Base-by-base conservation (phyloP, 2,797 vertebrate genomes). In the Tympanoctomys barrerae region DNA sequence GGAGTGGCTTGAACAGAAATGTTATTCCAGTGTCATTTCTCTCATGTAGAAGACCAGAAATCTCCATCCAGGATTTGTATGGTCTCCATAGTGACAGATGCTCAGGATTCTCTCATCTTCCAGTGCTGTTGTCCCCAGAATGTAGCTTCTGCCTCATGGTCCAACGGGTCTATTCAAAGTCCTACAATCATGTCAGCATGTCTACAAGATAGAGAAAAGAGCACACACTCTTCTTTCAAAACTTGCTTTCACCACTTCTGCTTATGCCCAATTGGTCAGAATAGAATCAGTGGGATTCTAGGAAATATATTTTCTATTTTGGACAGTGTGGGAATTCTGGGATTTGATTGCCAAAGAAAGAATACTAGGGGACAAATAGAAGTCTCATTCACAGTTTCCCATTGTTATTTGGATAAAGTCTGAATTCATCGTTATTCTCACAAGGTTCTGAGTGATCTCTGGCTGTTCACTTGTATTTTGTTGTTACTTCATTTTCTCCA, bases 251-350 rank as follows among this genome's bases (percentile, higher is more conserved):
- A 18, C 31, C 1, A 4, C 22, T 94, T 78, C 22, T 61, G 21
- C 26, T 84, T 91, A 9, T 1, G 83, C 13, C 31, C 85, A 61
- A n/a, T 64, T 61, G 77, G 42, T 54, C 39, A 93, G 82, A 82
- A 88, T 6, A 73, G 80, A 71, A 54, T 85, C 73, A 21, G 42
- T 12, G n/a, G n/a, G 85, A 92, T 54, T 81, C 71, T 93, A 57
- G 89, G 62, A 90, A 86, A 77, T 94, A 46, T 70, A 78, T 66
- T 91, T 89, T 95, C 33, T 94, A 61, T 42, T 71, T 73, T 52
- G 42, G 70, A 54, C 57, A 80, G 1, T n/a, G 31, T 52, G 28
- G 52, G 52, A 54, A 54, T 57, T 61, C 68, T 68, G 22, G 61
- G 13, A 7, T 73, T 89, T 54, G 62, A 0, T n/a, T 70, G 89